A percentile compares a stretch with the other conserved stretches of the same genome.
Evolutionary conservation across 1,140 invertebrate species (phyloP).

Genomic region (Sminthurides bifidus): DNA sequence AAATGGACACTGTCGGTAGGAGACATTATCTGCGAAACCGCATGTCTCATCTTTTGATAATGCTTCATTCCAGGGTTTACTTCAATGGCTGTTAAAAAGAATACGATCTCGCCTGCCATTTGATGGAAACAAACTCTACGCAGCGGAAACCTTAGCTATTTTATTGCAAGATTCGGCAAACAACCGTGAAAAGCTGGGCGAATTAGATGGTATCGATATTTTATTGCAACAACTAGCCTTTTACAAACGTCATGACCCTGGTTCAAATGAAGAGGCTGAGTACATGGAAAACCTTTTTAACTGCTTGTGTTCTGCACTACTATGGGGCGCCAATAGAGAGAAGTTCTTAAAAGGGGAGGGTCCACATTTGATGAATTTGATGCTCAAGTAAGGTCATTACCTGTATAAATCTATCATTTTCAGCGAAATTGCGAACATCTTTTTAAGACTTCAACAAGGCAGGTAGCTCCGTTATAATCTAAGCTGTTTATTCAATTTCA

Average conservation of each 20-base stretch:
- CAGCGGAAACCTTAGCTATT: conserved; percentile 91
- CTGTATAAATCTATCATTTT: neutral
- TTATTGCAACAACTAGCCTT: conserved; percentile 87
- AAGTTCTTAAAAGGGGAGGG: conserved; percentile 89
- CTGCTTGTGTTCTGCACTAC: conserved; percentile 81
- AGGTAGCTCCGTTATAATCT: too few relatives aligned
- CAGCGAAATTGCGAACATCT: neutral
- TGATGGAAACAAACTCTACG: conserved; percentile 92
- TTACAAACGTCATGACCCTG: conserved; percentile 91
- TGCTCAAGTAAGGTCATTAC: conserved; percentile 57
- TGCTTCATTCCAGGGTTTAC: conserved; percentile 56
- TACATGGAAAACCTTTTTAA: conserved; percentile 99
- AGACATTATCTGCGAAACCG: too few relatives aligned
- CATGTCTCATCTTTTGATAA: neutral
- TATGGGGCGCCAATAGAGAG: conserved; percentile 75
- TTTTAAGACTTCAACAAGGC: neutral
- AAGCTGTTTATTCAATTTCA: conserved; percentile 35
- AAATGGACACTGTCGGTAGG: too few relatives aligned
- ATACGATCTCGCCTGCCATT: conserved; percentile 76
- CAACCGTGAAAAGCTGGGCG: conserved; percentile 70
- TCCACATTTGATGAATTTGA: conserved; percentile 89
- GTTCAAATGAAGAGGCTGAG: conserved; percentile 82
- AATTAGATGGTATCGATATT: conserved; percentile 91
- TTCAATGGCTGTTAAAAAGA: conserved; percentile 85
- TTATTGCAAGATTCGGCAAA: conserved; percentile 79